Conservation (phyloP, 2,113 vertebrate genomes). For the Australoheros scitulus region DNA sequence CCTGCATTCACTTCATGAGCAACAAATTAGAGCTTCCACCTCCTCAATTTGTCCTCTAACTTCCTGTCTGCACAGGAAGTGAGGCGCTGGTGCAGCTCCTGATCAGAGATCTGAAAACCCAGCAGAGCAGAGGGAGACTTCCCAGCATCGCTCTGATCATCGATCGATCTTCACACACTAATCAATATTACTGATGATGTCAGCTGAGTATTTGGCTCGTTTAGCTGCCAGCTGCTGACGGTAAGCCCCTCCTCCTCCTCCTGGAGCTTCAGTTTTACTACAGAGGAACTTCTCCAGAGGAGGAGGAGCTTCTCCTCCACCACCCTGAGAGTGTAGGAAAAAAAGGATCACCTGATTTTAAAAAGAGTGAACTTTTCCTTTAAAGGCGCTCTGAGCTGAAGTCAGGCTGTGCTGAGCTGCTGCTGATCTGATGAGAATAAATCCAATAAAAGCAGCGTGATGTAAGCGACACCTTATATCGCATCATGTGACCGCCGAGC, state of each 20-base stretch:
- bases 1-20: neutral
- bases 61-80: neutral
- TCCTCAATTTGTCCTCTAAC: neutral
- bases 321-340: neutral
- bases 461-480: neutral
- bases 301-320: neutral
- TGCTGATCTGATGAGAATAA: neutral
- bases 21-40: neutral
- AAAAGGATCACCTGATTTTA: neutral
- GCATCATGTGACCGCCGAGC: constrained; percentile 3
- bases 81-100: neutral
- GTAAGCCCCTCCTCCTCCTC: neutral
- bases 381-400: neutral
- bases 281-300: neutral
- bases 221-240: neutral
- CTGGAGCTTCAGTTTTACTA: neutral
- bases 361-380: neutral
- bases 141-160: neutral
- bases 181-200: neutral
- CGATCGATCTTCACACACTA: neutral
- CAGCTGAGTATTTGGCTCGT: neutral
- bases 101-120: neutral
- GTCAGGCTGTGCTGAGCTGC: neutral
- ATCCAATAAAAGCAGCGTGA: neutral
- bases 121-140: neutral